These are phyloP conservation scores for Tuberolachnus salignus DNA, from an alignment of 2,888 invertebrate species.

Conservation along the genomic window DNA sequence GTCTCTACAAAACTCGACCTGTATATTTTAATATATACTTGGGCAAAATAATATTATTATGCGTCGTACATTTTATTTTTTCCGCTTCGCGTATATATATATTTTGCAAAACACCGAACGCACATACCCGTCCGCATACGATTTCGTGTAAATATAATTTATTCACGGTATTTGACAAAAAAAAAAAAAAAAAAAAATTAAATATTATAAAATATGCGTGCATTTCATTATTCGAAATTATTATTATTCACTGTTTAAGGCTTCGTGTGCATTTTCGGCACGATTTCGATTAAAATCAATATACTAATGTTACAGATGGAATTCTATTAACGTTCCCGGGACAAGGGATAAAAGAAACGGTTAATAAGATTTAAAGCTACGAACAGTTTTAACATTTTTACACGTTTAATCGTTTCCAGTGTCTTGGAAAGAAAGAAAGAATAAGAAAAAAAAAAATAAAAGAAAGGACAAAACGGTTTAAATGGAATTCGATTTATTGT, in stretches of 20 bases:
- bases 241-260: neutral
- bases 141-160: constrained; percentile 3
- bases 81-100: no score
- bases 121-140: neutral
- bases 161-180: neutral
- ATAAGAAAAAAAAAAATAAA: neutral
- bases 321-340: neutral
- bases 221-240: constrained; percentile 6
- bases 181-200: no score
- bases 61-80: no score
- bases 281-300: constrained; percentile 27
- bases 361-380: neutral
- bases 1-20: no score
- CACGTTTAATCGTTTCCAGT: neutral
- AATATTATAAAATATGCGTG: neutral
- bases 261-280: constrained; percentile 6
- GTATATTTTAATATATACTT: no score
- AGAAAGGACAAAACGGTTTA: neutral
- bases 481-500: constrained; percentile 21
- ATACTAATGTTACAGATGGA: neutral
- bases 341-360: neutral
- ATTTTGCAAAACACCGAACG: no score
- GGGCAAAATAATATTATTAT: no score
- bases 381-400: neutral
- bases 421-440: neutral